Evolutionary conservation across 2,888 invertebrate genomes (phyloP).

Genomic region (Rhorus exstirpatorius): DNA sequence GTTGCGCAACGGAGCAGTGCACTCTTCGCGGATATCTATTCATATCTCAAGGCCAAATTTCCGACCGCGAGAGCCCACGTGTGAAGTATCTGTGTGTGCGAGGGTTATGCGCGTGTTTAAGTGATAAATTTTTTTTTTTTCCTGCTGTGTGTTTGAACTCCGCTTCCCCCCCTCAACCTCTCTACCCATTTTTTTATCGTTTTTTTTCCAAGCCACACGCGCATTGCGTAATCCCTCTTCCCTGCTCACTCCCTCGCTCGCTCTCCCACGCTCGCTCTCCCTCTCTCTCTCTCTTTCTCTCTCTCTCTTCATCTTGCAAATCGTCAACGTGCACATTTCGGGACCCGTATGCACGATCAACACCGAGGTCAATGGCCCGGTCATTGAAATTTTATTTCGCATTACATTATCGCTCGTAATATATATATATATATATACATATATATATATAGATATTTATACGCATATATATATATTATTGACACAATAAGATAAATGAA

Average conservation of each 20-base stretch:
- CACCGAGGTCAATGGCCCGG: conserved; percentile 57
- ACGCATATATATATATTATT: background rate
- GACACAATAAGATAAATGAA: conserved; percentile 13
- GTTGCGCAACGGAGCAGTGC: conserved; percentile 84
- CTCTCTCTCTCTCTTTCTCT: conserved; percentile 18
- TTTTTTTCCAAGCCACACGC: conserved; percentile 40
- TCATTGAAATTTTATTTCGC: conserved; percentile 53
- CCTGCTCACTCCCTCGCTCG: background rate
- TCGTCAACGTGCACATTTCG: conserved; percentile 55
- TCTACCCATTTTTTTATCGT: background rate
- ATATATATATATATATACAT: background rate
- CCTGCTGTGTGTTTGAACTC: conserved; percentile 32
- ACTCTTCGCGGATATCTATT: conserved; percentile 83
- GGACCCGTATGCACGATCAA: conserved; percentile 60
- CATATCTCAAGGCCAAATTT: conserved; percentile 82
- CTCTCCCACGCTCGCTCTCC: too few relatives aligned
- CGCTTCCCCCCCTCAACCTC: conserved; percentile 17
- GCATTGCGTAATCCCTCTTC: conserved; percentile 58
- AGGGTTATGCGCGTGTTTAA: conserved; percentile 19
- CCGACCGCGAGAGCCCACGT: conserved; percentile 60
- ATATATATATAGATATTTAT: too few relatives aligned
- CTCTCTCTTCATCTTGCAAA: conserved; percentile 31
- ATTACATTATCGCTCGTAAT: conserved; percentile 22
- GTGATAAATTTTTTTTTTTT: conserved; percentile 5
- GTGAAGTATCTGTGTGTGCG: conserved; percentile 43